Evolutionary conservation across 2,113 vertebrate genomes (phyloP).

Genomic region (Talpa occidentalis): DNA sequence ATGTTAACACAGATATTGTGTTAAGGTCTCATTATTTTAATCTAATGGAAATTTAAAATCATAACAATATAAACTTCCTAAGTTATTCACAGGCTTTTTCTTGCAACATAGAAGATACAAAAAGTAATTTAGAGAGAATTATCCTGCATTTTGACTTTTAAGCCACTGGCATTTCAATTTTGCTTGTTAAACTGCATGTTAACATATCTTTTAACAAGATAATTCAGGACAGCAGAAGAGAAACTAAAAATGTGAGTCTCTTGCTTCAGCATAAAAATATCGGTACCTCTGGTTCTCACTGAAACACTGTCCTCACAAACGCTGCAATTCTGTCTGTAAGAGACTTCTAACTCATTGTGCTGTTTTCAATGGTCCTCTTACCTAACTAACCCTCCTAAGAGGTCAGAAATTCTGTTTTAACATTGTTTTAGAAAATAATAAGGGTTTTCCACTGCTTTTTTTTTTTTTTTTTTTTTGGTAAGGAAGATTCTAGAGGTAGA

Average conservation of each 20-base stretch:
- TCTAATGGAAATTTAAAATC: not conserved
- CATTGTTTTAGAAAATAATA: not conserved
- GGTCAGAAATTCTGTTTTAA: too few species aligned
- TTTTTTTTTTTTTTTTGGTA: not conserved
- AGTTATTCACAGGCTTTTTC: conserved; percentile 18
- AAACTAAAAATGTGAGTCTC: conserved; percentile 86
- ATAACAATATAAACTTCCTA: conserved; percentile 24
- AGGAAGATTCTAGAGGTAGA: conserved; percentile 23
- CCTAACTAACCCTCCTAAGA: not conserved
- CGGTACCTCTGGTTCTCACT: too few species aligned
- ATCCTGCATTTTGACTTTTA: conserved; percentile 53
- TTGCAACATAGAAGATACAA: conserved; percentile 61
- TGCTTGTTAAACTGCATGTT: conserved; percentile 87
- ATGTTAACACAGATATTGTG: conserved; percentile 20
- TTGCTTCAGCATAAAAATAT: conserved; percentile 74
- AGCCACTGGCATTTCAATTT: conserved; percentile 75
- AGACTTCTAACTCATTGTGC: conserved; percentile 58
- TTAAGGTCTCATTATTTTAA: conserved; percentile 17
- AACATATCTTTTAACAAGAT: conserved; percentile 86
- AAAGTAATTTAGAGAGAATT: conserved; percentile 49
- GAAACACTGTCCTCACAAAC: conserved; percentile 69
- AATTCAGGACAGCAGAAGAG: conserved; percentile 87
- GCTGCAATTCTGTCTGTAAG: conserved; percentile 68
- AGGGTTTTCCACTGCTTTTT: not conserved
- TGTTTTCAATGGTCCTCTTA: conserved; percentile 62